phyloP scores from a whole-genome alignment of 1,140 invertebrate species.

The Ephestia elutella region DNA sequence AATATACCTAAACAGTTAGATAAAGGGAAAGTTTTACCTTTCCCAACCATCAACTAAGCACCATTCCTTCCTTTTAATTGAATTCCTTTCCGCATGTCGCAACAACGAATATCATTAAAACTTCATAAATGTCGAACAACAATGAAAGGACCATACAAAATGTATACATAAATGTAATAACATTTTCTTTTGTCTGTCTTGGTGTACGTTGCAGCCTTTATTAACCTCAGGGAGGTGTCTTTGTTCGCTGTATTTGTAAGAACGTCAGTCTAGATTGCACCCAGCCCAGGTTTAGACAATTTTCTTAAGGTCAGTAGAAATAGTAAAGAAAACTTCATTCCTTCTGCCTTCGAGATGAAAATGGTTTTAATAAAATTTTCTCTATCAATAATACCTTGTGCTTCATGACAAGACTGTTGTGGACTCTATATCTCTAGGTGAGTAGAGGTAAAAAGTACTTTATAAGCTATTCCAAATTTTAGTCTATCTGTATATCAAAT shows the following conservation, averaged over 20 bases:
- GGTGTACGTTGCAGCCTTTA: constrained; percentile 2
- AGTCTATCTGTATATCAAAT: no score
- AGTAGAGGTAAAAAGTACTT: no score
- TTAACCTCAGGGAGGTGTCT: not conserved
- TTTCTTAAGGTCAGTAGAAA: not conserved
- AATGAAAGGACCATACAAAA: not conserved
- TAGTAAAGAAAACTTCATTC: not conserved
- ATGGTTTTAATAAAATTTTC: no score
- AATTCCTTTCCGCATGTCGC: not conserved
- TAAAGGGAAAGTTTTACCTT: no score
- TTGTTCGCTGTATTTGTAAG: constrained; percentile 1
- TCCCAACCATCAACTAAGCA: no score
- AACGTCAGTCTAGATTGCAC: not conserved
- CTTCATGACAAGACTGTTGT: no score
- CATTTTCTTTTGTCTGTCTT: not conserved
- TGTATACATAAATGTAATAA: not conserved
- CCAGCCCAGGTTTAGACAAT: not conserved
- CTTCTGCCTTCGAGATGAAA: no score
- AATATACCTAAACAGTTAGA: no score
- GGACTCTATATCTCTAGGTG: no score
- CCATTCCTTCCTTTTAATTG: not conserved
- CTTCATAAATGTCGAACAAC: not conserved
- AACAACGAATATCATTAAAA: constrained; percentile 1
- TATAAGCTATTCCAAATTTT: no score
- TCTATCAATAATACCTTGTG: no score